Conservation (phyloP, 2,797 vertebrate genomes). For the Sandelia bainsii region DNA sequence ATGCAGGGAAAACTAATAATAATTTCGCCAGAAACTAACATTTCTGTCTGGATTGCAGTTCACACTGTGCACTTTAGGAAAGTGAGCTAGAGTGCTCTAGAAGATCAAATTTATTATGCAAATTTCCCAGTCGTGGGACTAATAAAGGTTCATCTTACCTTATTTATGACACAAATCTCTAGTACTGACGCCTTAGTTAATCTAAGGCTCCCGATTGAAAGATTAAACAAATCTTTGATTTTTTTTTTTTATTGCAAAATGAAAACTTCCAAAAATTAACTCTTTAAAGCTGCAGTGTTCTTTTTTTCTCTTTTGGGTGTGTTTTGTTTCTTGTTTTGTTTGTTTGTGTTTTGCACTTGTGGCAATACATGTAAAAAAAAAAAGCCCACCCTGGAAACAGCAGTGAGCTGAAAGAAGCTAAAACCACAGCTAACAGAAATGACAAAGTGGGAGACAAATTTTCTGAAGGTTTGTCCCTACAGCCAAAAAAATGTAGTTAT, state of each 20-base stretch:
- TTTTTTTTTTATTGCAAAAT: background rate
- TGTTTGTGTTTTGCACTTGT: no score
- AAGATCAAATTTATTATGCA: background rate
- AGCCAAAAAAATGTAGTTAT: background rate
- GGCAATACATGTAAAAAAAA: no score
- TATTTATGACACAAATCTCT: background rate
- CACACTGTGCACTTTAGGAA: no score
- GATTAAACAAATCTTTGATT: background rate
- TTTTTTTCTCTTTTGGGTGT: no score
- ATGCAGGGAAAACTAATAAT: background rate
- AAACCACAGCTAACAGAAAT: background rate
- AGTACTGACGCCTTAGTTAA: background rate
- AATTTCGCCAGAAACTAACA: constrained; percentile 15
- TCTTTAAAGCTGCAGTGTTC: background rate
- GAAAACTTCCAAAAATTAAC: background rate
- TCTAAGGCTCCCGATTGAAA: constrained; percentile 10
- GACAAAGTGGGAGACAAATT: background rate
- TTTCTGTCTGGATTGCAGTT: background rate
- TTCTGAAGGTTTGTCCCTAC: no score
- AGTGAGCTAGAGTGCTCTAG: background rate
- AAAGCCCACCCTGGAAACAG: background rate
- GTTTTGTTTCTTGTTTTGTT: no score
- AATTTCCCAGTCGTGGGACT: background rate
- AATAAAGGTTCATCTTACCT: background rate
- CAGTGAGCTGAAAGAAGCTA: background rate